These are phyloP conservation scores for Epizoanthus scotinus DNA, from an alignment of 92 coral and sea anemone genomes.

Conservation along the genomic window DNA sequence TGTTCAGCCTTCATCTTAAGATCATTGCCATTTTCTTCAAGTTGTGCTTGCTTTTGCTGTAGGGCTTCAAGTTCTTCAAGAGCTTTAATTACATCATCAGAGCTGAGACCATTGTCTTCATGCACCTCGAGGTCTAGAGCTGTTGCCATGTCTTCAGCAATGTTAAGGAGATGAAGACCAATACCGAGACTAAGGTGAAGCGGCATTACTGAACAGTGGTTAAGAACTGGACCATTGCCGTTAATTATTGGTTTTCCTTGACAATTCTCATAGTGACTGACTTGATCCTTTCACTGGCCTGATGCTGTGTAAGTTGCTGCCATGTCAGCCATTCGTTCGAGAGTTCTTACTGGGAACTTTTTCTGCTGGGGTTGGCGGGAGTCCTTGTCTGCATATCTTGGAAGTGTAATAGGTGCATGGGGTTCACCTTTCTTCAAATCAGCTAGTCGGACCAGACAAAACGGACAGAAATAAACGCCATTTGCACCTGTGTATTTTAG, in stretches of 20 bases:
- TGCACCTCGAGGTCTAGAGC: conserved; percentile 33
- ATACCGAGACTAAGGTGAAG: conserved; percentile 54
- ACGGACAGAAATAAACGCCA: too few relatives aligned
- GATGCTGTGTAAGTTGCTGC: background rate
- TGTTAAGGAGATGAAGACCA: conserved; percentile 50
- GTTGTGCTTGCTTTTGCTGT: background rate
- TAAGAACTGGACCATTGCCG: conserved; percentile 38
- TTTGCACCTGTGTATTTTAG: too few relatives aligned
- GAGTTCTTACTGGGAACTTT: too few relatives aligned
- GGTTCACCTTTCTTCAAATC: too few relatives aligned
- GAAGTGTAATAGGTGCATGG: too few relatives aligned
- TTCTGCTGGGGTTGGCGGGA: too few relatives aligned
- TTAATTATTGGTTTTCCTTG: conserved; percentile 30
- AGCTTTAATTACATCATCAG: conserved; percentile 1
- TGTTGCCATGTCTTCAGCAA: conserved; percentile 47
- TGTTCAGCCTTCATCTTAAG: background rate
- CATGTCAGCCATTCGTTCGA: conserved; percentile 4
- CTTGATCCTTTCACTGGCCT: background rate
- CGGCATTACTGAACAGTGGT: conserved; percentile 52
- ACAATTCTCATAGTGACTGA: conserved; percentile 41
- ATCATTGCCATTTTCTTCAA: too few relatives aligned
- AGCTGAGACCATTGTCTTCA: conserved; percentile 44
- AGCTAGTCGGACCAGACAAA: too few relatives aligned
- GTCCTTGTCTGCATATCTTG: too few relatives aligned
- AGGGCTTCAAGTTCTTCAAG: conserved; percentile 22